phyloP scores from a whole-genome alignment of 2,113 vertebrate genomes.

The Protobothrops flavoviridis region DNA sequence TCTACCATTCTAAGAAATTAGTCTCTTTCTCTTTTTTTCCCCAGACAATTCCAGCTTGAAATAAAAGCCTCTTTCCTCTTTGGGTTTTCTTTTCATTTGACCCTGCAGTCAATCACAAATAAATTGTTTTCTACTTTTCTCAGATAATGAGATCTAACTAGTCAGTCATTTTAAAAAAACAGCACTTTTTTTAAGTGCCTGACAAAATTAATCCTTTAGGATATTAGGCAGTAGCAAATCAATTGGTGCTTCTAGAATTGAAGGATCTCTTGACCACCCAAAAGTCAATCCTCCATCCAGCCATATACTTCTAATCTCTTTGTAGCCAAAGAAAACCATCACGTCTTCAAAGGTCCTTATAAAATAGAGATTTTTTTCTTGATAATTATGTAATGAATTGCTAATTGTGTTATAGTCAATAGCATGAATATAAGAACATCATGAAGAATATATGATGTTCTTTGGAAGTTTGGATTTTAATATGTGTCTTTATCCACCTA shows the following conservation, averaged over 20 bases:
- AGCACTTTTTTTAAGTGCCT: not conserved
- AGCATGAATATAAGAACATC: conserved; percentile 14
- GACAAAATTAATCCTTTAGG: not conserved
- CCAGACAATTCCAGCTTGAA: not conserved
- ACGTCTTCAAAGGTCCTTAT: not conserved
- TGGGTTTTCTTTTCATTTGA: not conserved
- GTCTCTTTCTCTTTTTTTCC: not conserved
- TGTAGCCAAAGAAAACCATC: not conserved
- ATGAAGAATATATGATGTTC: not conserved
- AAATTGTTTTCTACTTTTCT: not conserved
- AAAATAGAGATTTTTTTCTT: not conserved
- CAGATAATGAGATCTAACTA: not conserved
- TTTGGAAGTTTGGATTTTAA: not conserved
- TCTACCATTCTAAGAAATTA: not conserved
- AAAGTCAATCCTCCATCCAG: not conserved
- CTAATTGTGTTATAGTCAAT: not conserved
- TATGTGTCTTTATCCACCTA: not conserved
- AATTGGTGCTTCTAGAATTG: not conserved
- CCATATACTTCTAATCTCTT: not conserved
- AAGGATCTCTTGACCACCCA: not conserved
- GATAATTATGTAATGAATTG: not conserved
- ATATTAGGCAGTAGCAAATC: not conserved
- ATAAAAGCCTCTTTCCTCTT: not conserved
- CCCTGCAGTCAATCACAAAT: not conserved
- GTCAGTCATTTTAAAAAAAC: not conserved